Evolutionary conservation across 2,888 invertebrate genomes (phyloP), one percentile per base, ranked within the genome.

Genomic region (Vandiemenella viatica): DNA sequence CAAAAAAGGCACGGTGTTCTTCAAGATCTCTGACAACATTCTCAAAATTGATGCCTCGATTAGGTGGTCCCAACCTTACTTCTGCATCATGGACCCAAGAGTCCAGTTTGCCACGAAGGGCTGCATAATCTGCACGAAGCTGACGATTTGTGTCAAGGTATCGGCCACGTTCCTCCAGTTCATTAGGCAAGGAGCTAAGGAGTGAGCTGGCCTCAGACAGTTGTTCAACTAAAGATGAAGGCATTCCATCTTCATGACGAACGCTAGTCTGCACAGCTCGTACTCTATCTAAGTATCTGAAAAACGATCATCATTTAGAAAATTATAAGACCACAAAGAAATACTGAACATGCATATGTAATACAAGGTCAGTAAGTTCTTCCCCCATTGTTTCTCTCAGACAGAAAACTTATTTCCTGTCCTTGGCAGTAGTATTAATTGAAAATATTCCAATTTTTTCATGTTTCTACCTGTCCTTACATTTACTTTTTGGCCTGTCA

Each of bases 1-100:
- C 15, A 19, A 45, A 22, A 42, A 50, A 32, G 8, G 10, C 15
- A 17, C 17, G 19, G 62, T 90, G 90, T 59, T 90, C 87, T 61
- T 89, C 86, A 19, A 93, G 70, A 60, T 90, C 87, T 6, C 77
- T 72, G 43, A 81, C 71, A 7, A 92, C 80, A 56, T 87, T 87
- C 58, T 86, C 85, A 61, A 89, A 91, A 63, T 93, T 87, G 5
- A 92, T 81, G 13, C 91, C 91, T 55, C 85, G 83, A 60, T 84
- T 83, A 54, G 82, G 80, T 60, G 82, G 79, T 53, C 80, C 77
- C 18, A 92, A 65, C 40, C 83, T 77, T 44, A 80, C 76, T 57
- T 83, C 82, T 0, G 90, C 88, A 61, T 88, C 85, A 59, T 80
- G 80, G 1, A 88, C 80, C 88, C 91, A 90, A 46, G 77, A 76